Percentiles rank a stretch among this genome's conserved stretches.
Conservation (phyloP, 2,888 invertebrate species). For the Machimus rusticus region DNA sequence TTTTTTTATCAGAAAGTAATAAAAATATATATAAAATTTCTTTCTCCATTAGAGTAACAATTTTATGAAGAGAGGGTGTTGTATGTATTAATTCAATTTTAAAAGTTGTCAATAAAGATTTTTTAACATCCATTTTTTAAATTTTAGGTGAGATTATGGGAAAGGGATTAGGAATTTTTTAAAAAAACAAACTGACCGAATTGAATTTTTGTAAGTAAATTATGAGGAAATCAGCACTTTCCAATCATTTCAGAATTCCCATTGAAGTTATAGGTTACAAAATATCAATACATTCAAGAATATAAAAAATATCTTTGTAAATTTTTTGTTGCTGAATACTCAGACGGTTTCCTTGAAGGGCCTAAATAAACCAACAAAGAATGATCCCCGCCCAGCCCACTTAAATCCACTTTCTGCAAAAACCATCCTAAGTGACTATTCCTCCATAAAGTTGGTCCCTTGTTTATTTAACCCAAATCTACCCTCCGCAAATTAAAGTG, state of each 20-base stretch:
- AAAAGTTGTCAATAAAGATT: not conserved
- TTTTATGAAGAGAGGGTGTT: not conserved
- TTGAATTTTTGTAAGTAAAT: too few species aligned
- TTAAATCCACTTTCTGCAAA: not conserved
- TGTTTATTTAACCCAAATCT: not conserved
- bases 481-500: not conserved
- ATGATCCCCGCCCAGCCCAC: not conserved
- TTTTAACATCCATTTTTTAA: too few species aligned
- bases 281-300: too few species aligned
- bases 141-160: too few species aligned
- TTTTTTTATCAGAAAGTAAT: not conserved
- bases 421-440: not conserved
- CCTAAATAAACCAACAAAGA: not conserved
- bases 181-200: too few species aligned
- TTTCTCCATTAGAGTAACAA: not conserved
- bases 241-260: too few species aligned
- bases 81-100: not conserved
- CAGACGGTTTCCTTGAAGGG: not conserved
- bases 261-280: too few species aligned
- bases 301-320: too few species aligned
- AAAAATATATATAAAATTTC: not conserved
- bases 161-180: too few species aligned
- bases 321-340: not conserved
- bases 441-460: not conserved
- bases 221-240: too few species aligned